A percentile compares a stretch with the other conserved stretches of the same genome.
Conservation (phyloP, 53 echinoderm and acorn worm genomes). For the Antedon mediterranea region DNA sequence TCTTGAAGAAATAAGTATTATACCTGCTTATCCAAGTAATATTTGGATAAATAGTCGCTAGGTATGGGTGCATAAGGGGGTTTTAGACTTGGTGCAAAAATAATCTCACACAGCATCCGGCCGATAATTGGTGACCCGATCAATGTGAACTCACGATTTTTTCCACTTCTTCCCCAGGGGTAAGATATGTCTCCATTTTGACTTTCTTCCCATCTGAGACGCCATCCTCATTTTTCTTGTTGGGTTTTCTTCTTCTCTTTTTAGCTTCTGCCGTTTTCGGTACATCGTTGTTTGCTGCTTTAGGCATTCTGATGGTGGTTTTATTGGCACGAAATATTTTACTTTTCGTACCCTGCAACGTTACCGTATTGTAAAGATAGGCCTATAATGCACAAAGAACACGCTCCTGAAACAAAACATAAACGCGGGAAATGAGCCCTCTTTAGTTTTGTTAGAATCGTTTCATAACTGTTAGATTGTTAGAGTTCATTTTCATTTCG, state of each 20-base stretch:
- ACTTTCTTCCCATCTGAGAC: neutral
- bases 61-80: neutral
- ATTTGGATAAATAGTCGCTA: neutral
- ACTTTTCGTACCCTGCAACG: neutral
- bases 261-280: neutral
- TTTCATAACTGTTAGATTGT: neutral
- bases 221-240: neutral
- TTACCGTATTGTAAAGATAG: neutral
- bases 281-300: neutral
- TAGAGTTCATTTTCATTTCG: neutral
- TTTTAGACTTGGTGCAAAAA: neutral
- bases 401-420: slow-evolving; percentile 1
- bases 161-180: slow-evolving; percentile 1
- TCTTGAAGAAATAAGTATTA: neutral
- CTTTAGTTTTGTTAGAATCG: neutral
- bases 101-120: neutral
- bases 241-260: neutral
- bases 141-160: neutral
- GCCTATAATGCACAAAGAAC: neutral
- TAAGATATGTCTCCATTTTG: neutral
- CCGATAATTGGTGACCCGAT: slow-evolving; percentile 1
- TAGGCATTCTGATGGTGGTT: neutral
- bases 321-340: too few relatives aligned
- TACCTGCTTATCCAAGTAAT: neutral
- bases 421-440: neutral